phyloP scores from a whole-genome alignment of 2,113 vertebrate species.

The Callocephalon fimbriatum region DNA sequence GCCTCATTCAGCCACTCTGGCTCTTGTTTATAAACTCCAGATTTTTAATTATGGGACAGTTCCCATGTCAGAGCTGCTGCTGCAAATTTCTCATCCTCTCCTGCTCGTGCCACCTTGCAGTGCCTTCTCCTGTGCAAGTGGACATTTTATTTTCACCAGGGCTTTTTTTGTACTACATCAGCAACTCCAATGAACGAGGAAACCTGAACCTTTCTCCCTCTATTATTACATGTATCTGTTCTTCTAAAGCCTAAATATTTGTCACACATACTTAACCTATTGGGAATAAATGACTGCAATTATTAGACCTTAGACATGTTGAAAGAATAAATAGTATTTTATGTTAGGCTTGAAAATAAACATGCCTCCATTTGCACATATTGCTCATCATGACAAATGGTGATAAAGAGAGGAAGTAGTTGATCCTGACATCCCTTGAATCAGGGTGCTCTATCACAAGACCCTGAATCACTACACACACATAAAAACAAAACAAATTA shows the following conservation, averaged over 20 bases:
- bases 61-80: neutral
- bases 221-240: neutral
- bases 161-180: neutral
- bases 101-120: neutral
- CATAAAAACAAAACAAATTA: neutral
- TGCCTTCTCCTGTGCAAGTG: neutral
- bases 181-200: neutral
- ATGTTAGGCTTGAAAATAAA: neutral
- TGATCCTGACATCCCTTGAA: neutral
- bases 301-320: neutral
- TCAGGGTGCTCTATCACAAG: neutral
- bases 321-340: neutral
- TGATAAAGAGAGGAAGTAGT: neutral
- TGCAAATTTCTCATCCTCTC: neutral
- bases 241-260: neutral
- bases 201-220: neutral
- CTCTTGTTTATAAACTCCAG: neutral
- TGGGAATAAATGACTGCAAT: neutral
- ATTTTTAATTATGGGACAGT: neutral
- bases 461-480: neutral
- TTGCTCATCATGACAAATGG: neutral
- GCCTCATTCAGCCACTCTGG: neutral
- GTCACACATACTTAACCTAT: neutral
- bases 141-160: neutral
- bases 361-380: neutral